Evolutionary conservation across 2,113 vertebrate species (phyloP).

Genomic region (Gadus macrocephalus): DNA sequence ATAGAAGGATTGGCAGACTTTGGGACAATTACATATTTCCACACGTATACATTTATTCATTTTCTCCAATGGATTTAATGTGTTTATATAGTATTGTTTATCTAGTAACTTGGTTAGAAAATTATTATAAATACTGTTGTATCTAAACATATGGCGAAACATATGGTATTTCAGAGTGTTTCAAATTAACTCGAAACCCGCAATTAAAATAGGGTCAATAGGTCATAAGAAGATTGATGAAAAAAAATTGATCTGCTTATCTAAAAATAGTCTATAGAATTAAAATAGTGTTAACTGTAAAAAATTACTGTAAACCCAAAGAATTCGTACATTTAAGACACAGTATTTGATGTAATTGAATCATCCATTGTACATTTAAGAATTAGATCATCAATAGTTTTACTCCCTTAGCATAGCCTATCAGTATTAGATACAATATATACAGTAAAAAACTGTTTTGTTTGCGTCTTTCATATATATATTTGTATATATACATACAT

Average conservation of each 20-base stretch:
- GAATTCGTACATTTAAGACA: constrained; percentile 53
- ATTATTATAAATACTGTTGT: constrained; percentile 11
- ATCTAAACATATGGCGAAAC: not conserved
- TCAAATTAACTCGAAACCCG: not conserved
- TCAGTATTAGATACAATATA: constrained; percentile 57
- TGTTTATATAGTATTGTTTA: not conserved
- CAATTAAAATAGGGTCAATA: too few species aligned
- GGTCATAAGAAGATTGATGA: not conserved
- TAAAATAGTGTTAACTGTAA: constrained; percentile 10
- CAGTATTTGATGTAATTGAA: constrained; percentile 39
- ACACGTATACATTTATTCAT: too few species aligned
- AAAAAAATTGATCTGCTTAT: constrained; percentile 21
- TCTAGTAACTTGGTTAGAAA: constrained; percentile 32
- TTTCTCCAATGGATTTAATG: too few species aligned
- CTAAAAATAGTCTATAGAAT: constrained; percentile 16
- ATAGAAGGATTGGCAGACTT: not conserved
- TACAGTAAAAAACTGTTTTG: constrained; percentile 58
- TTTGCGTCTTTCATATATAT: constrained; percentile 13
- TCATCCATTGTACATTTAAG: constrained; percentile 39
- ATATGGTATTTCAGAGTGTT: not conserved
- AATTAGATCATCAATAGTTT: constrained; percentile 37
- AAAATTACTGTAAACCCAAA: constrained; percentile 12
- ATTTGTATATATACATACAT: constrained; percentile 42
- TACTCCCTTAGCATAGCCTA: constrained; percentile 45
- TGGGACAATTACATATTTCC: not conserved